Conservation (phyloP, 1,140 invertebrate genomes). For the Episyrphus balteatus region DNA sequence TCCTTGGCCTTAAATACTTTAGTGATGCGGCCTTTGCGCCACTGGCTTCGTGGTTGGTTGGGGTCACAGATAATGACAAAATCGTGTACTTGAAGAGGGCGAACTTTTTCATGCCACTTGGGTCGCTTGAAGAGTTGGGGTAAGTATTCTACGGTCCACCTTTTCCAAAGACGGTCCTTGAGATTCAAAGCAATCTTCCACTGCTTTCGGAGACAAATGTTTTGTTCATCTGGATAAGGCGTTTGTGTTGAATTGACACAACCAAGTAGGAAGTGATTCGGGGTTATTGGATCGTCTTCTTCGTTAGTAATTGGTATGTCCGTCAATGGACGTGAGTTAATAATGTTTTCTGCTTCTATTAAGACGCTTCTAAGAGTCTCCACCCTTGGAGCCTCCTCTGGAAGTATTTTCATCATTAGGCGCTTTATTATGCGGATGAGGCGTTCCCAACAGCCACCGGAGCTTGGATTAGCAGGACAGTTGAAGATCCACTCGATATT, state of each 20-base stretch:
- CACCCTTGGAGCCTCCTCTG: background rate
- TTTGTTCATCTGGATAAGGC: slow-evolving; percentile 1
- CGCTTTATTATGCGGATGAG: slow-evolving; percentile 3
- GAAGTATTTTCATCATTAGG: background rate
- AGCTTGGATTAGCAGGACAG: slow-evolving; percentile 18
- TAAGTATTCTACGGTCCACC: slow-evolving; percentile 18
- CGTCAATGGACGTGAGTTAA: slow-evolving; percentile 25
- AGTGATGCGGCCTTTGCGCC: slow-evolving; percentile 4
- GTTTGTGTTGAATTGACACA: slow-evolving; percentile 5
- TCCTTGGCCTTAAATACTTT: slow-evolving; percentile 9
- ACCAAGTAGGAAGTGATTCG: slow-evolving; percentile 22
- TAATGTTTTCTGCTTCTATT: slow-evolving; percentile 15
- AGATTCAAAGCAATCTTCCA: slow-evolving; percentile 17
- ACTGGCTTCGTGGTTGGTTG: slow-evolving; percentile 10
- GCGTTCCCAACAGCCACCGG: slow-evolving; percentile 16
- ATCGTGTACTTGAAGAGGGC: slow-evolving; percentile 13
- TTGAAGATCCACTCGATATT: slow-evolving; percentile 19
- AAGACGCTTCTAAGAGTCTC: slow-evolving; percentile 11
- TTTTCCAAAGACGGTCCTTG: slow-evolving; percentile 15
- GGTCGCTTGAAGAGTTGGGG: slow-evolving; percentile 10
- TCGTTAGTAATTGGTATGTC: slow-evolving; percentile 17
- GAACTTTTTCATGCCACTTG: slow-evolving; percentile 16
- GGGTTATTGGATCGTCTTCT: slow-evolving; percentile 18
- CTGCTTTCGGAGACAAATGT: slow-evolving; percentile 4
- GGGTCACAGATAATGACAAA: slow-evolving; percentile 19